Percentiles rank a stretch among this genome's conserved stretches.
phyloP scores from a whole-genome alignment of 2,797 vertebrate genomes.

The Syndactyla subalaris region DNA sequence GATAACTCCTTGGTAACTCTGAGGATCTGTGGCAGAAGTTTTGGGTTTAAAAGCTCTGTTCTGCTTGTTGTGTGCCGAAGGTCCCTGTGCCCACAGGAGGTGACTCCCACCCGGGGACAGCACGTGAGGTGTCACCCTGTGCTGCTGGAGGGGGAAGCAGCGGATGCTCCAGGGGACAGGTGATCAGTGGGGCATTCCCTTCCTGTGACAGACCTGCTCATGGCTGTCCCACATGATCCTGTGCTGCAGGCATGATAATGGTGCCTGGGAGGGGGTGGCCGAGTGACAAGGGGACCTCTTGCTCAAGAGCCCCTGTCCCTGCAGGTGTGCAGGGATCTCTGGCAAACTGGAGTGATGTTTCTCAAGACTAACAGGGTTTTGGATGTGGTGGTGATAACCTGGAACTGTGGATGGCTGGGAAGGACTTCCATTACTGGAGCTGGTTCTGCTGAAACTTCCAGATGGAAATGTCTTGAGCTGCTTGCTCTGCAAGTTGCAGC shows the following conservation, averaged over 20 bases:
- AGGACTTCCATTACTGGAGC: neutral
- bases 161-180: accelerated
- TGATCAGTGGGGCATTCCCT: neutral
- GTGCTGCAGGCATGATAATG: neutral
- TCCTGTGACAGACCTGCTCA: neutral
- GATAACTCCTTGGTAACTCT: neutral
- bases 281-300: neutral
- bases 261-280: neutral
- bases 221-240: neutral
- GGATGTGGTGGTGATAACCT: neutral
- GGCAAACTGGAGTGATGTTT: neutral
- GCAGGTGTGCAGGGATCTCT: neutral
- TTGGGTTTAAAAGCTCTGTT: neutral
- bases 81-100: accelerated
- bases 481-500: neutral
- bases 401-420: neutral
- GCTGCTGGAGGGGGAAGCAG: accelerated
- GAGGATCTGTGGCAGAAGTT: accelerated
- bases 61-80: neutral
- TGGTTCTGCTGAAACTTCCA: neutral
- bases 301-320: neutral
- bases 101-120: neutral
- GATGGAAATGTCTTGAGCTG: neutral
- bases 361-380: neutral
- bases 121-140: accelerated